phyloP scores from a whole-genome alignment of 2,888 invertebrate species.

The Belgica antarctica region DNA sequence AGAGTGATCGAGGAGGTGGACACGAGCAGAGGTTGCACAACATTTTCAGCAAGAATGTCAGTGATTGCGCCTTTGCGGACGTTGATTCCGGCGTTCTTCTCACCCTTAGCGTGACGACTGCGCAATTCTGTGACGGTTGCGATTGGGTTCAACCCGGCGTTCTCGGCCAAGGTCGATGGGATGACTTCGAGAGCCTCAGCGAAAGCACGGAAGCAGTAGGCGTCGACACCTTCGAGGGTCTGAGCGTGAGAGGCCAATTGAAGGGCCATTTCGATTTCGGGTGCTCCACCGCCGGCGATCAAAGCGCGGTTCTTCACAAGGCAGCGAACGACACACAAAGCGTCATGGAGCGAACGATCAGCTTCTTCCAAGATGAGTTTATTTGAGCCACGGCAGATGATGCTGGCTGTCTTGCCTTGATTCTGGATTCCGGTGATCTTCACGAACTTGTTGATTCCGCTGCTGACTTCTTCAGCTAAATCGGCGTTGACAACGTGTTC shows the following conservation, averaged over 20 bases:
- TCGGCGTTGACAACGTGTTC: conserved; percentile 92
- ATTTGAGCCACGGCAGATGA: conserved; percentile 83
- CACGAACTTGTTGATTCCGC: conserved; percentile 85
- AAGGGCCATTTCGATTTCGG: conserved; percentile 91
- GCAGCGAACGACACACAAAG: conserved; percentile 88
- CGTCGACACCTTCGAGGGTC: conserved; percentile 84
- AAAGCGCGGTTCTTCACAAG: conserved; percentile 89
- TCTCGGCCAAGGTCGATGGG: conserved; percentile 87
- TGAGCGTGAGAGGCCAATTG: conserved; percentile 78
- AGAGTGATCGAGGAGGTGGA: conserved; percentile 89
- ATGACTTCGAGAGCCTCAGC: conserved; percentile 94
- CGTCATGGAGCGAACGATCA: conserved; percentile 88
- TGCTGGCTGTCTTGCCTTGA: conserved; percentile 86
- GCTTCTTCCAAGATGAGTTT: conserved; percentile 88
- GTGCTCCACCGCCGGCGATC: conserved; percentile 95
- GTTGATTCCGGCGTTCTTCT: conserved; percentile 88
- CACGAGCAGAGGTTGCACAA: conserved; percentile 95
- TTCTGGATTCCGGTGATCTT: conserved; percentile 86
- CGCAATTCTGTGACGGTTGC: conserved; percentile 95
- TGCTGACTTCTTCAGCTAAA: conserved; percentile 87
- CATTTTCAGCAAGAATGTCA: conserved; percentile 94
- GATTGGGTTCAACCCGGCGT: conserved; percentile 84
- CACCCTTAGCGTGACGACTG: conserved; percentile 86
- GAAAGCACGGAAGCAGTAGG: conserved; percentile 92
- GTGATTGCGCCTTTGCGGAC: conserved; percentile 95